Conservation (phyloP, 2,113 vertebrate genomes). For the Tragulus kanchil region DNA sequence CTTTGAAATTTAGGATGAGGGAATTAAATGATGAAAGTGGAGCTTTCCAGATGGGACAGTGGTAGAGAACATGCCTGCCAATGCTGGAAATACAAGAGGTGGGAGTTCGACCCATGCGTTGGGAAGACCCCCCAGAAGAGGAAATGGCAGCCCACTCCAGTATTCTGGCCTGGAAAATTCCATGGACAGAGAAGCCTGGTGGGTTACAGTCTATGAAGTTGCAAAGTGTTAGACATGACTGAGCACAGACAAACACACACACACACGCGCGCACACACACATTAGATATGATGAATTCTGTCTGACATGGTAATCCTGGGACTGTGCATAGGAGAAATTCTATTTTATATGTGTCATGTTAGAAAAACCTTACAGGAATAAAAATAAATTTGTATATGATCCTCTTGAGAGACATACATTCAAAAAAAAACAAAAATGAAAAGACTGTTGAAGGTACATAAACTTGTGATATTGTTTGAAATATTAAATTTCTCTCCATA, state of each 20-base stretch:
- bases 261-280: neutral
- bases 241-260: neutral
- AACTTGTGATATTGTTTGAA: neutral
- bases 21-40: slow-evolving; percentile 1
- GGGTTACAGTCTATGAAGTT: neutral
- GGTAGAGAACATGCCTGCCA: neutral
- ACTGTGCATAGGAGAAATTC: neutral
- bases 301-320: neutral
- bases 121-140: neutral
- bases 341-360: neutral
- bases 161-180: neutral
- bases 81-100: neutral
- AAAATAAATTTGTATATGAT: neutral
- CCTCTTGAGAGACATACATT: neutral
- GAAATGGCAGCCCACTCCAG: neutral
- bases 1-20: neutral
- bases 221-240: neutral
- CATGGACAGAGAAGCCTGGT: neutral
- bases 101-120: neutral
- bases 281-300: neutral
- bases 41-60: neutral
- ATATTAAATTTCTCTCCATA: neutral
- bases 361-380: neutral
- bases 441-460: no score
- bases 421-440: no score